phyloP scores from a whole-genome alignment of 2,797 vertebrate genomes.

The Xerus rutilus region DNA sequence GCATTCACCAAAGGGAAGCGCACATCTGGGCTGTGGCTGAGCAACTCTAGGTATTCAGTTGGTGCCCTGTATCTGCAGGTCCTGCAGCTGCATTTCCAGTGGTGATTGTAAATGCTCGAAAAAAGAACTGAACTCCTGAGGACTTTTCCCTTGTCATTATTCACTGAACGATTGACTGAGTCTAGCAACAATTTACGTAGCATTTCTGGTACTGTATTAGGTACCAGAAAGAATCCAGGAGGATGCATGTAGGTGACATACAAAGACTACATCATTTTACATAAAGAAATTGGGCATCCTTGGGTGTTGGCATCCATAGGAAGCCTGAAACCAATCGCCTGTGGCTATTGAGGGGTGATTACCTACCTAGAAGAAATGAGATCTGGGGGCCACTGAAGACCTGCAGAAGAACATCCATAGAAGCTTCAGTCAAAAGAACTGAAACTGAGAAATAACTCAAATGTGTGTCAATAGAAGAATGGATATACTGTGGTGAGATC shows the following conservation, averaged over 20 bases:
- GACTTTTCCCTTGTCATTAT: background rate
- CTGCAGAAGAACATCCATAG: background rate
- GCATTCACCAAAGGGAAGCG: background rate
- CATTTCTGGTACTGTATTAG: no score
- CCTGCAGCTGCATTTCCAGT: background rate
- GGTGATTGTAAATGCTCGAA: background rate
- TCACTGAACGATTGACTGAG: no score
- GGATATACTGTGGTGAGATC: background rate
- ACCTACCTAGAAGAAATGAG: background rate
- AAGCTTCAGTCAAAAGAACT: background rate
- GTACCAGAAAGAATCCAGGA: no score
- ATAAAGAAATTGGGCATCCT: no score
- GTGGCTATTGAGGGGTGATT: background rate
- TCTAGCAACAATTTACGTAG: no score
- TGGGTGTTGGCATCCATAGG: background rate
- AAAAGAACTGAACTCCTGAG: background rate
- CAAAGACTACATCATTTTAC: no score
- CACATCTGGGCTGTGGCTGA: background rate
- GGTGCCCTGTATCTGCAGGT: accelerated
- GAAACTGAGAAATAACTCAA: background rate
- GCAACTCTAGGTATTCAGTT: background rate
- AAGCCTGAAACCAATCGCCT: background rate
- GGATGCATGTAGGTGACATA: no score
- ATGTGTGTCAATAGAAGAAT: background rate
- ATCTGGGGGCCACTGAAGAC: background rate